Conservation (phyloP, 2,888 invertebrate species). For the Trichacis sp. region DNA sequence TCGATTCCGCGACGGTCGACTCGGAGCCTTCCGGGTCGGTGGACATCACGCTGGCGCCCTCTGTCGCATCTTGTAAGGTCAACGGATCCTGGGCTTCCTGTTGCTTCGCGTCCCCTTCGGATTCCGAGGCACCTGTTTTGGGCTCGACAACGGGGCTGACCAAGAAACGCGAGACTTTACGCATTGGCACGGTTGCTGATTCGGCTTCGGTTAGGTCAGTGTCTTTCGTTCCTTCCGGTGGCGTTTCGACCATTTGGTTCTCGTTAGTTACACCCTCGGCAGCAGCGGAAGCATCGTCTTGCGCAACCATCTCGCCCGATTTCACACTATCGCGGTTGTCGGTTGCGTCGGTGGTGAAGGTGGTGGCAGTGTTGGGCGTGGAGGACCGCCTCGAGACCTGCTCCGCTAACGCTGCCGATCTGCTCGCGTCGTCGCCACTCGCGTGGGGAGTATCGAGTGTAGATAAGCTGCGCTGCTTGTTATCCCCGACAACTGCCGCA, state of each 20-base stretch:
- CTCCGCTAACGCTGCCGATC: too few species aligned
- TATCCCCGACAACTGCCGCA: constrained; percentile 46
- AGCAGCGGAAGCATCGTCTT: constrained; percentile 28
- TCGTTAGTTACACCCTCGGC: neutral
- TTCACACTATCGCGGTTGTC: constrained; percentile 53
- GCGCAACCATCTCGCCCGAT: constrained; percentile 48
- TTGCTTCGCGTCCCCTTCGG: neutral
- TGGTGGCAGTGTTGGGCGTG: constrained; percentile 65
- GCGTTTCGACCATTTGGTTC: too few species aligned
- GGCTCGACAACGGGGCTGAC: constrained; percentile 83
- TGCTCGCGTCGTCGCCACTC: too few species aligned
- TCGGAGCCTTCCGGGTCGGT: neutral
- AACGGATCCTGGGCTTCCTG: neutral
- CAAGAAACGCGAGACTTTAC: constrained; percentile 85
- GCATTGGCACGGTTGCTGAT: constrained; percentile 64
- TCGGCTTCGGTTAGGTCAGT: constrained; percentile 46
- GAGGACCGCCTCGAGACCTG: constrained; percentile 64
- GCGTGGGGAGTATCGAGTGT: constrained; percentile 46
- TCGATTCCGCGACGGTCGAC: neutral
- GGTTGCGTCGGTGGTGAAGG: constrained; percentile 58
- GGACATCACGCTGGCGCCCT: neutral
- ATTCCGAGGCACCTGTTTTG: constrained; percentile 43
- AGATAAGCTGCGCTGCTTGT: constrained; percentile 52
- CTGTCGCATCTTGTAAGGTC: neutral
- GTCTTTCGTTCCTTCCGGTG: neutral